Conservation (phyloP, 2,113 vertebrate species). For the Bungarus multicinctus region DNA sequence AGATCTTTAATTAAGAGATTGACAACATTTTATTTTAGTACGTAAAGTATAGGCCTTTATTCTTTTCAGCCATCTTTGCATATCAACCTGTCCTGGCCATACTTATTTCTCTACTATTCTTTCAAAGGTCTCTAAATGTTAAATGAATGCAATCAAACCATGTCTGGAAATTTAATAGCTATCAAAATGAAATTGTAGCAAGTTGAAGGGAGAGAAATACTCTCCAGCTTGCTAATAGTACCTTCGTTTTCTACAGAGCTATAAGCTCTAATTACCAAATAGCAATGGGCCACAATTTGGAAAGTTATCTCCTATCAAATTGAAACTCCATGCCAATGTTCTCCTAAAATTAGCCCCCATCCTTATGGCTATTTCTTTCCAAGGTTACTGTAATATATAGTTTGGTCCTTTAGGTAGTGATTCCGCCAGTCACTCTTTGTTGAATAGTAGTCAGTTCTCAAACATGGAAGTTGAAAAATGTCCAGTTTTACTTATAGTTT, state of each 20-base stretch:
- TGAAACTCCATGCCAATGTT: not conserved
- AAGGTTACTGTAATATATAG: not conserved
- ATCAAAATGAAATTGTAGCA: too few species aligned
- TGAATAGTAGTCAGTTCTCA: not conserved
- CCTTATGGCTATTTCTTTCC: not conserved
- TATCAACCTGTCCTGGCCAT: not conserved
- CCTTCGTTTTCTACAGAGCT: not conserved
- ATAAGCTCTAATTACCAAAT: not conserved
- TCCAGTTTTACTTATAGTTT: not conserved
- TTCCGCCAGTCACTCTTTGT: not conserved
- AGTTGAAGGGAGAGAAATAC: not conserved
- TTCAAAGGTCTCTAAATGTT: not conserved
- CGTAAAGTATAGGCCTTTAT: not conserved
- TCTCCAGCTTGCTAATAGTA: not conserved
- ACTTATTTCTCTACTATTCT: not conserved
- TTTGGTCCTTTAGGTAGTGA: not conserved
- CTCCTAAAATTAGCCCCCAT: not conserved
- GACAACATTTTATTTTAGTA: not conserved
- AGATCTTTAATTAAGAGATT: not conserved
- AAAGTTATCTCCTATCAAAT: not conserved
- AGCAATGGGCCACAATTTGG: not conserved
- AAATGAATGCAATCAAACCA: not conserved
- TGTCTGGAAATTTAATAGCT: not conserved
- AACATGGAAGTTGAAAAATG: not conserved
- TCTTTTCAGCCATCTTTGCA: not conserved